These are phyloP conservation scores for Apamea sordens DNA, from an alignment of 2,888 invertebrate species.

Conservation along the genomic window DNA sequence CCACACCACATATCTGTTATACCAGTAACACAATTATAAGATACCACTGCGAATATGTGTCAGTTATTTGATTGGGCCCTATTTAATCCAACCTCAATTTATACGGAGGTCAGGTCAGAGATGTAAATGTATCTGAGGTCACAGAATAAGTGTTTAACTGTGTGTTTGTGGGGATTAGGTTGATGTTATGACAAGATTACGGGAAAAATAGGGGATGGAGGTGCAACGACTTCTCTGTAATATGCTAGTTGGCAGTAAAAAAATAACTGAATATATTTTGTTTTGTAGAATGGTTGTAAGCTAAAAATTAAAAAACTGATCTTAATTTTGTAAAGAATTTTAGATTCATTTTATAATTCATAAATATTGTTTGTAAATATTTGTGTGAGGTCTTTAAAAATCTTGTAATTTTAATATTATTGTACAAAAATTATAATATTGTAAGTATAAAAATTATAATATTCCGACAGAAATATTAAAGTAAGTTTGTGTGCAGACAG, in stretches of 20 bases:
- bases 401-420: no score
- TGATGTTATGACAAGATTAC: background rate
- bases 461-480: background rate
- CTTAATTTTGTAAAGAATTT: background rate
- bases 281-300: background rate
- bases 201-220: background rate
- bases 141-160: background rate
- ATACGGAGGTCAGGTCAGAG: constrained; percentile 2
- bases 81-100: constrained; percentile 37
- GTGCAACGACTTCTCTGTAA: background rate
- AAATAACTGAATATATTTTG: background rate
- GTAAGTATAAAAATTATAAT: background rate
- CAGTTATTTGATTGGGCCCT: constrained; percentile 28
- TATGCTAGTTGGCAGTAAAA: background rate
- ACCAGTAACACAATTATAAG: constrained; percentile 32
- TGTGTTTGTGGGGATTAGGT: background rate
- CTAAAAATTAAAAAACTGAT: background rate
- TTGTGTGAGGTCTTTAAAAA: no score
- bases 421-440: background rate
- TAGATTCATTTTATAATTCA: background rate
- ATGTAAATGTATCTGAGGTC: constrained; percentile 10
- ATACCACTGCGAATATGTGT: constrained; percentile 16
- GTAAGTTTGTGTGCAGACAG: background rate
- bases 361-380: no score
- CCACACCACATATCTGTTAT: constrained; percentile 5